These are phyloP conservation scores for Callopanchax toddi DNA, from an alignment of 2,113 vertebrate genomes.

Conservation along the genomic window DNA sequence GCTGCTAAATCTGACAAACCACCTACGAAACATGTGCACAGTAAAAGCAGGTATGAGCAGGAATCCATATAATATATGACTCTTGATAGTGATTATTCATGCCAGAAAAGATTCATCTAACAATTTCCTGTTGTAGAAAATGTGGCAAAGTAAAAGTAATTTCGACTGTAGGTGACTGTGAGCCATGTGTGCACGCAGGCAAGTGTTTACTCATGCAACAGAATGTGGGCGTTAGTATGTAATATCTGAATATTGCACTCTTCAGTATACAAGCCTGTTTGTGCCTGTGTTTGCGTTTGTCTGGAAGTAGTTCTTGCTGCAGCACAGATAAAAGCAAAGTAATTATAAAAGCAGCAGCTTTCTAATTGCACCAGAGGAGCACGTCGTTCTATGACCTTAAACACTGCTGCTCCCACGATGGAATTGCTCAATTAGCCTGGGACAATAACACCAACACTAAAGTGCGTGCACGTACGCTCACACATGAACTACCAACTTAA, in stretches of 20 bases:
- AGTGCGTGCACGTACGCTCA: conserved; percentile 8
- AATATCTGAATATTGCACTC: conserved; percentile 17
- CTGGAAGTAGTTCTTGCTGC: conserved; percentile 21
- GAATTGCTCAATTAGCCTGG: conserved; percentile 65
- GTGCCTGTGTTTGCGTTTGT: conserved; percentile 21
- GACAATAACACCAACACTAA: conserved; percentile 53
- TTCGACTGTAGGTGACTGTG: conserved; percentile 13
- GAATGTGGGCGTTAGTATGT: conserved; percentile 33
- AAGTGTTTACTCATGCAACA: conserved; percentile 17
- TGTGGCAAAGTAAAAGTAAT: conserved; percentile 4
- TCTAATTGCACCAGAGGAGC: conserved; percentile 52
- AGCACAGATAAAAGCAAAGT: conserved; percentile 50
- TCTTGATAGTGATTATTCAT: conserved; percentile 47
- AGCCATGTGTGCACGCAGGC: conserved; percentile 9
- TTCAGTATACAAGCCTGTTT: conserved; percentile 7
- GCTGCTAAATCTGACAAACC: conserved; percentile 25
- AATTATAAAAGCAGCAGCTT: conserved; percentile 58
- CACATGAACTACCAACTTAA: conserved; percentile 21
- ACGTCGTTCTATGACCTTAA: conserved; percentile 58
- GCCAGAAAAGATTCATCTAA: conserved; percentile 7
- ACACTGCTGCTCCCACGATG: conserved; percentile 37
- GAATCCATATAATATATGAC: conserved; percentile 33
- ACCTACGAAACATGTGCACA: conserved; percentile 5
- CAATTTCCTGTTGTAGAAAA: conserved; percentile 23
- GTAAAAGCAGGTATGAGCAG: conserved; percentile 39